These are phyloP conservation scores for Branchellion lobata DNA, from an alignment of 2,888 invertebrate genomes.

Conservation along the genomic window DNA sequence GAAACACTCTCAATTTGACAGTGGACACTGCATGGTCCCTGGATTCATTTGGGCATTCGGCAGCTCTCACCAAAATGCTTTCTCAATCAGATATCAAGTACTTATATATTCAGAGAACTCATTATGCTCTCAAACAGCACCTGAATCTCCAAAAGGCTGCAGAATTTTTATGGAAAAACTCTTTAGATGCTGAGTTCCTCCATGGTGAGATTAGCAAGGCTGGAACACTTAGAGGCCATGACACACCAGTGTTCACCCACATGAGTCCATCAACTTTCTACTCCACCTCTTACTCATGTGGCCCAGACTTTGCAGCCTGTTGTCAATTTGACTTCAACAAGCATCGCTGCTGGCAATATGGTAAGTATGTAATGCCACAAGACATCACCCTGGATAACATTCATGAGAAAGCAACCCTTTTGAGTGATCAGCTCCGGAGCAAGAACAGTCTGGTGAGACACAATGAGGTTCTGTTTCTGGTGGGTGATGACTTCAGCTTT, in stretches of 20 bases:
- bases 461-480: slow-evolving; percentile 83
- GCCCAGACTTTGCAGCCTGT: slow-evolving; percentile 77
- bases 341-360: slow-evolving; percentile 49
- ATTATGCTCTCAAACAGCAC: slow-evolving; percentile 77
- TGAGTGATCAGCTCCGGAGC: slow-evolving; percentile 82
- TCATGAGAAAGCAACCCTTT: slow-evolving; percentile 63
- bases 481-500: slow-evolving; percentile 91
- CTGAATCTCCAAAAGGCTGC: slow-evolving; percentile 78
- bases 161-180: slow-evolving; percentile 76
- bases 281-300: slow-evolving; percentile 89
- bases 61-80: slow-evolving; percentile 50
- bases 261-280: slow-evolving; percentile 92
- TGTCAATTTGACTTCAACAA: slow-evolving; percentile 64
- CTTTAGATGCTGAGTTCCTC: neutral
- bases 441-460: slow-evolving; percentile 84
- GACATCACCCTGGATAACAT: slow-evolving; percentile 47
- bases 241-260: slow-evolving; percentile 72
- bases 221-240: too few species aligned
- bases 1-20: slow-evolving; percentile 41
- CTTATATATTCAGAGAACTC: slow-evolving; percentile 50
- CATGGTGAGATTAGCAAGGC: too few species aligned
- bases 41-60: slow-evolving; percentile 52
- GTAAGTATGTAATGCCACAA: slow-evolving; percentile 46
- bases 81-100: slow-evolving; percentile 45
- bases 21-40: slow-evolving; percentile 49